Conservation (phyloP, 2,888 invertebrate genomes). For the Luffia ferchaultella region DNA sequence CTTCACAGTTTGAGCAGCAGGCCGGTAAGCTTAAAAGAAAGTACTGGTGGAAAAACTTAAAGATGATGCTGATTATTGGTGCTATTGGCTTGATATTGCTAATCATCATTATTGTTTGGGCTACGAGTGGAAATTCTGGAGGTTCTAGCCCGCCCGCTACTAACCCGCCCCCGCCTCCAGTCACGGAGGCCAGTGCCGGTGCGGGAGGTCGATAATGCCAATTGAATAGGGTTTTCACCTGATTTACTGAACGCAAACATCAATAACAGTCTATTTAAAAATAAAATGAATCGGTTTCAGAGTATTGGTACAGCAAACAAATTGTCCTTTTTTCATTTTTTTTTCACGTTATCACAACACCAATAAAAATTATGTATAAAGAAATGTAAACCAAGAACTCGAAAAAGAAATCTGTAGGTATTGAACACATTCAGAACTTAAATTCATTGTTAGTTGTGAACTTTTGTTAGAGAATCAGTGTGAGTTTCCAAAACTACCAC, state of each 20-base stretch:
- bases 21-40: slow-evolving; percentile 96
- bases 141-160: slow-evolving; percentile 18
- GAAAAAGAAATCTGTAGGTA: no score
- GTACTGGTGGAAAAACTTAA: slow-evolving; percentile 97
- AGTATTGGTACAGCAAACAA: no score
- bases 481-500: no score
- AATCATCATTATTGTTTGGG: slow-evolving; percentile 81
- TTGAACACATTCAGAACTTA: no score
- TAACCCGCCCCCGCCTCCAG: slow-evolving; percentile 2
- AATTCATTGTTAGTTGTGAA: no score
- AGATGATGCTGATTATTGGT: slow-evolving; percentile 94
- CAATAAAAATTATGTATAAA: no score
- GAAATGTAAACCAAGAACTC: no score
- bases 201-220: not conserved
- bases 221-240: not conserved
- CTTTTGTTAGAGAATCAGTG: no score
- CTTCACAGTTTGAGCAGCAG: slow-evolving; percentile 96
- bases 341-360: no score
- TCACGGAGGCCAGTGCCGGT: not conserved
- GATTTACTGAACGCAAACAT: not conserved
- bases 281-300: no score
- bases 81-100: slow-evolving; percentile 82
- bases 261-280: not conserved
- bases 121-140: slow-evolving; percentile 39
- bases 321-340: no score